phyloP scores from a whole-genome alignment of 2,113 vertebrate species.

The Oryzias javanicus region DNA sequence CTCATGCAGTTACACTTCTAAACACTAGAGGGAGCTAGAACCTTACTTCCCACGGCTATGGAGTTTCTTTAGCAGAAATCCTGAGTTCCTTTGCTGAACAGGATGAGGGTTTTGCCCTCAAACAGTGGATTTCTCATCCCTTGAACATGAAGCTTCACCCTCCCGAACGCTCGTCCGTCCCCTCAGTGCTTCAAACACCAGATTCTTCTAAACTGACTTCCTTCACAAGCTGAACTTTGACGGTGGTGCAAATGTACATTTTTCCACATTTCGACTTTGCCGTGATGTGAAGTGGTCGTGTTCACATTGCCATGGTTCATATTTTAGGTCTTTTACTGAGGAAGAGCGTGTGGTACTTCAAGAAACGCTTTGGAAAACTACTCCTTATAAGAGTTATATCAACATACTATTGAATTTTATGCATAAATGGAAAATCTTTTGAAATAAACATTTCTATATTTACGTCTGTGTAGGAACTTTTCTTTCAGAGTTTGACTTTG shows the following conservation, averaged over 20 bases:
- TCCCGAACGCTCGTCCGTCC: conserved; percentile 20
- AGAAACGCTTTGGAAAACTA: conserved; percentile 63
- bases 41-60: conserved; percentile 59
- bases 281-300: conserved; percentile 71
- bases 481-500: not conserved
- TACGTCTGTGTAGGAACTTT: conserved; percentile 32
- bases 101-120: conserved; percentile 7
- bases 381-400: conserved; percentile 62
- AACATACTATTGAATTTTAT: conserved; percentile 69
- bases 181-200: conserved; percentile 10
- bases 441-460: conserved; percentile 78
- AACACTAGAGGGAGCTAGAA: conserved; percentile 49
- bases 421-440: conserved; percentile 70
- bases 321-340: conserved; percentile 55
- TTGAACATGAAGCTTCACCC: conserved; percentile 12
- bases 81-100: not conserved
- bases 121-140: conserved; percentile 31
- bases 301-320: conserved; percentile 64
- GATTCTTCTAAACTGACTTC: not conserved
- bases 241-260: conserved; percentile 48
- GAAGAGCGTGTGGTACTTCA: conserved; percentile 64
- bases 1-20: not conserved
- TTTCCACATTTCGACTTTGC: conserved; percentile 55
- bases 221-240: not conserved
- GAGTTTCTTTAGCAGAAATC: conserved; percentile 5